These are phyloP conservation scores for Crocuta crocuta DNA, from an alignment of 2,113 vertebrate species.

Conservation along the genomic window DNA sequence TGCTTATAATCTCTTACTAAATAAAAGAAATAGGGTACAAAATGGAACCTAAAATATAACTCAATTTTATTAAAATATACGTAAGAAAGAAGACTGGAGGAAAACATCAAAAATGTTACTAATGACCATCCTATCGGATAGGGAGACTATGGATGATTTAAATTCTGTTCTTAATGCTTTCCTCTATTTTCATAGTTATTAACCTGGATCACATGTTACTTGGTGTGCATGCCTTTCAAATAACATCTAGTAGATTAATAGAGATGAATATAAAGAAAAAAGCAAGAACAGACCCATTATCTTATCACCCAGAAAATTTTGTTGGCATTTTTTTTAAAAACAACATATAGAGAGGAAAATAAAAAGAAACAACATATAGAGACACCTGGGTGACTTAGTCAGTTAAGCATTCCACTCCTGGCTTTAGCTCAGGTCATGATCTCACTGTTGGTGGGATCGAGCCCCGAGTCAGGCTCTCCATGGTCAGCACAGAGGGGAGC, in stretches of 20 bases:
- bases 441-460: no score
- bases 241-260: background rate
- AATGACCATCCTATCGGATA: background rate
- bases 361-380: no score
- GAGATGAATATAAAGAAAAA: conserved; percentile 15
- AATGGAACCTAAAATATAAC: background rate
- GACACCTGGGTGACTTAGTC: no score
- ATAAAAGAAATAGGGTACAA: background rate
- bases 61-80: conserved; percentile 30
- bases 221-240: background rate
- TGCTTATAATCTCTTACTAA: background rate
- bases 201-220: background rate
- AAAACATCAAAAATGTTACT: background rate
- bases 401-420: no score
- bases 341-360: no score
- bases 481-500: no score
- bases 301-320: conserved; percentile 5
- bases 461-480: no score
- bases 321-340: background rate
- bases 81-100: background rate
- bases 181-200: background rate
- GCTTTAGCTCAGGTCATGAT: no score
- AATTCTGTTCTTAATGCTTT: background rate
- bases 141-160: background rate
- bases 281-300: background rate